Evolutionary conservation across 2,797 vertebrate genomes (phyloP).

Genomic region (Gadopsis bispinosus): DNA sequence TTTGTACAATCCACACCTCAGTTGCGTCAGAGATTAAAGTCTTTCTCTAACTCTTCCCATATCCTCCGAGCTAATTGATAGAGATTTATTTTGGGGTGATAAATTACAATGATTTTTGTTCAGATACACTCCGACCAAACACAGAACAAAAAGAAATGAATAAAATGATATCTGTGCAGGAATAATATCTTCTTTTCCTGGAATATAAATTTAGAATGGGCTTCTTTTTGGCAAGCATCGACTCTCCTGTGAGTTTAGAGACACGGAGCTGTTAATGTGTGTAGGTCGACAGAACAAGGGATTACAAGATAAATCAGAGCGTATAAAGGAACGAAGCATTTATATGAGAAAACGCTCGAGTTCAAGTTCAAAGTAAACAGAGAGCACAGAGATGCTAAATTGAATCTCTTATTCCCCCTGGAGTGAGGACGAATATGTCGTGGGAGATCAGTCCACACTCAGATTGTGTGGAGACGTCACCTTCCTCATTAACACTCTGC

Average conservation of each 20-base stretch:
- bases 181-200: background rate
- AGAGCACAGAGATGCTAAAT: constrained; percentile 33
- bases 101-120: background rate
- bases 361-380: constrained; percentile 38
- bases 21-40: background rate
- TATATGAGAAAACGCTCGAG: constrained; percentile 6
- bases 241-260: background rate
- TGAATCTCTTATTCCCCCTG: constrained; percentile 25
- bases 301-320: constrained; percentile 12
- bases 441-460: constrained; percentile 11
- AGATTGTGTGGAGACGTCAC: constrained; percentile 36
- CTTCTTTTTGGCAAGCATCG: constrained; percentile 3
- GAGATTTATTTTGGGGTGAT: background rate
- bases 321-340: background rate
- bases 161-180: background rate
- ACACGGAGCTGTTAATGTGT: constrained; percentile 4
- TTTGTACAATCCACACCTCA: background rate
- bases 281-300: background rate
- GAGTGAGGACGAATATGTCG: constrained; percentile 10
- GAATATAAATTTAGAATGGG: background rate
- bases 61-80: background rate
- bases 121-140: background rate
- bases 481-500: constrained; percentile 39
- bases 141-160: background rate
- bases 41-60: background rate